phyloP scores from a whole-genome alignment of 2,888 invertebrate species.

The Cordilura impudica region DNA sequence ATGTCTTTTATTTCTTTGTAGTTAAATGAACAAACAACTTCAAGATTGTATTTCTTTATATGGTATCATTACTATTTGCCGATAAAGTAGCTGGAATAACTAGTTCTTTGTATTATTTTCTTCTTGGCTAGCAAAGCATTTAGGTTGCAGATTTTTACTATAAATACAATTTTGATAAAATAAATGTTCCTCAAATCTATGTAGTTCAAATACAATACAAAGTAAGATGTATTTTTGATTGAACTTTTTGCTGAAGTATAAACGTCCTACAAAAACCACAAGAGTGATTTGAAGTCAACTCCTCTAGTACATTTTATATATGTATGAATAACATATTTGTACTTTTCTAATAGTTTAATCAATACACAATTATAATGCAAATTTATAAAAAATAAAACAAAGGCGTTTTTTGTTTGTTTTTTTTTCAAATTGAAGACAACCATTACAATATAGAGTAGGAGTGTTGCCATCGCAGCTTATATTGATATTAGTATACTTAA shows the following conservation, averaged over 20 bases:
- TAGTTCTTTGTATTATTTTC: background rate
- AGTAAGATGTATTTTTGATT: background rate
- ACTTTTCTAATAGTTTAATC: conserved; percentile 39
- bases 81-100: background rate
- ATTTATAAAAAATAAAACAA: background rate
- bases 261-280: background rate
- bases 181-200: background rate
- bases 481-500: background rate
- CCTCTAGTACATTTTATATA: background rate
- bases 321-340: background rate
- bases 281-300: background rate
- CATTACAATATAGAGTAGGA: conserved; percentile 1
- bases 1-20: too few species aligned
- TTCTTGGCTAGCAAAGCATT: background rate
- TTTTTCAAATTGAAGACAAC: background rate
- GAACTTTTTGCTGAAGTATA: background rate
- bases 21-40: background rate
- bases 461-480: background rate
- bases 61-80: background rate
- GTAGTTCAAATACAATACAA: too few species aligned
- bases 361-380: conserved; percentile 6
- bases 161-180: too few species aligned
- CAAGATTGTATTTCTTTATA: background rate
- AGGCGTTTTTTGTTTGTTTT: conserved; percentile 10
- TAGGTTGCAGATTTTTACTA: too few species aligned